Evolutionary conservation across 1,140 invertebrate genomes (phyloP).

Genomic region (Acyrthosiphon pisum): DNA sequence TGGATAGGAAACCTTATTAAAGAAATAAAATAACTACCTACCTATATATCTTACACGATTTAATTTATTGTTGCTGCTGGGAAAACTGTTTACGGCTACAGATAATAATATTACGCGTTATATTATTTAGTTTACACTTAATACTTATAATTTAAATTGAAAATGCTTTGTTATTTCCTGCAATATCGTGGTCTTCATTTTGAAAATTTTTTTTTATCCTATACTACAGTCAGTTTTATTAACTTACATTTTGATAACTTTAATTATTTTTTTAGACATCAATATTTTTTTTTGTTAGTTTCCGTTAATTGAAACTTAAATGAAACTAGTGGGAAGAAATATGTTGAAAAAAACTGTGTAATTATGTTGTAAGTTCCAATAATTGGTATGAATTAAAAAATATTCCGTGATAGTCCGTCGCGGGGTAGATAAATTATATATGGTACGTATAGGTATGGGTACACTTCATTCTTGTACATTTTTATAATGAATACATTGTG

Average conservation of each 20-base stretch:
- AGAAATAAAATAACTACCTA: not conserved
- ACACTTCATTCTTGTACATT: not conserved
- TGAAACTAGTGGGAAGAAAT: not conserved
- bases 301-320: not conserved
- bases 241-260: not conserved
- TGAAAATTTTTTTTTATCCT: not conserved
- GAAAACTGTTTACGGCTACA: not conserved
- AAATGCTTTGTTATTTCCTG: not conserved
- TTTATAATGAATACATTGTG: not conserved
- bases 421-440: not conserved
- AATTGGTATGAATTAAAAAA: not conserved
- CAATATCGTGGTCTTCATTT: not conserved
- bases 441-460: not conserved
- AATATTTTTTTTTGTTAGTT: not conserved
- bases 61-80: not conserved
- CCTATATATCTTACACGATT: not conserved
- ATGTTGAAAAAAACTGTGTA: not conserved
- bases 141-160: conserved; percentile 16
- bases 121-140: not conserved
- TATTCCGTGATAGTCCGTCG: not conserved
- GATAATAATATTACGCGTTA: not conserved
- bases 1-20: not conserved
- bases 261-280: not conserved
- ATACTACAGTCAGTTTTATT: not conserved
- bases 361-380: not conserved